A percentile compares a stretch with the other conserved stretches of the same genome.
Conservation (phyloP, 2,113 vertebrate genomes). For the Chitala chitala region DNA sequence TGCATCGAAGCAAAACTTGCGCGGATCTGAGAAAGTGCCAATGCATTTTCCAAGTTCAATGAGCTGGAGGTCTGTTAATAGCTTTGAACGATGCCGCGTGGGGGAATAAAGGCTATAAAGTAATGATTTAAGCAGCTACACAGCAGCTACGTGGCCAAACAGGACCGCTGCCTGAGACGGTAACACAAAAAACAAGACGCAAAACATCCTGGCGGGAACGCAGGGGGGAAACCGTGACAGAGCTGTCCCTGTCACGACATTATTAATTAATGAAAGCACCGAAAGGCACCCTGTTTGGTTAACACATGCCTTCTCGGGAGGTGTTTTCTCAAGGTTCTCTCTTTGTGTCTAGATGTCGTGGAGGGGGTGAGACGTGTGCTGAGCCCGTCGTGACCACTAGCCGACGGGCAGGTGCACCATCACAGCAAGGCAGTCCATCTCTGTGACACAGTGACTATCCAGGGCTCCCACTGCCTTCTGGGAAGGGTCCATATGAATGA, state of each 20-base stretch:
- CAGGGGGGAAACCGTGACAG: not conserved
- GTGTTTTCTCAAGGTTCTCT: not conserved
- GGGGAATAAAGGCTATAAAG: constrained; percentile 3
- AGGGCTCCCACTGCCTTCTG: no score
- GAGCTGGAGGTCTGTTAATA: not conserved
- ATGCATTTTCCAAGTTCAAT: not conserved
- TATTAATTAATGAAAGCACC: constrained; percentile 16
- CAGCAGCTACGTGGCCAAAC: constrained; percentile 1
- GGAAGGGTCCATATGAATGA: no score
- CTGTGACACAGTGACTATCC: not conserved
- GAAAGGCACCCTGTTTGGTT: not conserved
- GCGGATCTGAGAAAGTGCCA: not conserved
- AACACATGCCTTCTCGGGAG: not conserved
- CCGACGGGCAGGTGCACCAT: not conserved
- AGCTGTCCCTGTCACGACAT: not conserved
- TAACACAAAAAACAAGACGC: no score
- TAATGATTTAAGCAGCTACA: constrained; percentile 34
- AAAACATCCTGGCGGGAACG: constrained; percentile 2
- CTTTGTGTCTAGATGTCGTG: not conserved
- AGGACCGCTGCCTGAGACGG: constrained; percentile 14
- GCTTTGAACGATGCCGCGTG: constrained; percentile 7
- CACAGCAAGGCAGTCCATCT: not conserved
- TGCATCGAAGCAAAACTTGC: not conserved
- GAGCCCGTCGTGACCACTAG: not conserved
- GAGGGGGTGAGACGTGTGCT: not conserved